phyloP scores from a whole-genome alignment of 1,140 invertebrate genomes.

The Drosophila micromelanica region DNA sequence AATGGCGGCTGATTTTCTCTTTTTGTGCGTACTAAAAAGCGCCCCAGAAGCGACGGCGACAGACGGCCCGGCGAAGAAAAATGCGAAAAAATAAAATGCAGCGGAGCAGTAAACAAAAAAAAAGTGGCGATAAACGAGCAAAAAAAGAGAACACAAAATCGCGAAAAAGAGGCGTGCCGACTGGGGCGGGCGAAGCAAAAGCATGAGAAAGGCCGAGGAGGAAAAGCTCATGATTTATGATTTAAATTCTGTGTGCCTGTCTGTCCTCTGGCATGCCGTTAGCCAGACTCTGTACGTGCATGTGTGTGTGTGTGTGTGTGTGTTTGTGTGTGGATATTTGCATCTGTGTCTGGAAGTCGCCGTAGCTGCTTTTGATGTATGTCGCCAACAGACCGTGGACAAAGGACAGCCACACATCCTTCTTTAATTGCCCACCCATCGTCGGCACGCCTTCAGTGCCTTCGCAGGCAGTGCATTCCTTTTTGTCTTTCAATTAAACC shows the following conservation, averaged over 20 bases:
- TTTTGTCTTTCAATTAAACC: constrained; percentile 68
- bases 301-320: constrained; percentile 11
- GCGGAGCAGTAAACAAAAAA: constrained; percentile 43
- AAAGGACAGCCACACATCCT: constrained; percentile 50
- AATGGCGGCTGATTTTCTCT: constrained; percentile 77
- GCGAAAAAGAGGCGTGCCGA: background rate
- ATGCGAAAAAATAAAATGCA: constrained; percentile 79
- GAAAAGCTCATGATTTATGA: constrained; percentile 83
- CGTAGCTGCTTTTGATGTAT: constrained; percentile 65
- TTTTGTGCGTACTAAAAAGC: constrained; percentile 82
- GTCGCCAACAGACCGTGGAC: constrained; percentile 54
- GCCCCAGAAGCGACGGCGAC: constrained; percentile 49
- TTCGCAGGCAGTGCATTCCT: constrained; percentile 14
- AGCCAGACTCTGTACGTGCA: background rate
- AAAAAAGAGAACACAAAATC: constrained; percentile 16
- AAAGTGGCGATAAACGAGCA: constrained; percentile 41
- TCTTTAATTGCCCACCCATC: constrained; percentile 71
- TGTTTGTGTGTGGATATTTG: constrained; percentile 20
- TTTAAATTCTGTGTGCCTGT: constrained; percentile 69
- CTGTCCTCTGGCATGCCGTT: constrained; percentile 15
- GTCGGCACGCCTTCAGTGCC: constrained; percentile 8
- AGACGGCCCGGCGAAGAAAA: constrained; percentile 60
- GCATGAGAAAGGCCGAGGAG: constrained; percentile 70
- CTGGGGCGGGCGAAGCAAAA: constrained; percentile 29
- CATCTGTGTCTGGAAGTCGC: constrained; percentile 44